phyloP scores from a whole-genome alignment of 2,113 vertebrate species.

The Candoia aspera region DNA sequence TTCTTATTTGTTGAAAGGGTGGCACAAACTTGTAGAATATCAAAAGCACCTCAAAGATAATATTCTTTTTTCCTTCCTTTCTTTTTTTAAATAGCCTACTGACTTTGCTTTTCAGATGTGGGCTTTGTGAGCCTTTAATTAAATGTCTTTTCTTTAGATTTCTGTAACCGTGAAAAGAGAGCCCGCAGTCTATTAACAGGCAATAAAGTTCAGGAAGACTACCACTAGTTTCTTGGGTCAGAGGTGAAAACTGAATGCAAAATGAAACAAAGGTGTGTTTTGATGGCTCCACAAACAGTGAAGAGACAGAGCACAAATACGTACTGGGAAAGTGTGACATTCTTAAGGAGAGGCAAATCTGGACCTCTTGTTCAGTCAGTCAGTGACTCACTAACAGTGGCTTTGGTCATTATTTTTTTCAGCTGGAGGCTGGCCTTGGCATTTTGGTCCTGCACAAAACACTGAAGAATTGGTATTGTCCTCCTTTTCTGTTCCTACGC shows the following conservation, averaged over 20 bases:
- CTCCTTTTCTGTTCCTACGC: not conserved
- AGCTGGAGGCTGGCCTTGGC: not conserved
- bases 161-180: constrained; percentile 82
- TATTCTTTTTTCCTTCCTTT: constrained; percentile 49
- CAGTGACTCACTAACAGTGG: constrained; percentile 37
- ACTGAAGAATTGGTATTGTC: not conserved
- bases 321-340: constrained; percentile 66
- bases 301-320: constrained; percentile 53
- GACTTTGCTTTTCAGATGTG: constrained; percentile 75
- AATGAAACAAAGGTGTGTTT: constrained; percentile 85
- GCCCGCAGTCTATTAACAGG: constrained; percentile 86
- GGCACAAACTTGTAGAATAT: constrained; percentile 68
- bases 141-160: constrained; percentile 76
- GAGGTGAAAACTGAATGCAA: constrained; percentile 82
- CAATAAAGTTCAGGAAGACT: constrained; percentile 88
- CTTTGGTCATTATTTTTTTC: constrained; percentile 36
- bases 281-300: constrained; percentile 75
- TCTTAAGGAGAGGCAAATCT: constrained; percentile 72
- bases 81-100: constrained; percentile 23
- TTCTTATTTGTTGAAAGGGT: constrained; percentile 65
- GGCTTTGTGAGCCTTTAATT: constrained; percentile 79
- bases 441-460: not conserved
- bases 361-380: constrained; percentile 24
- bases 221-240: constrained; percentile 85
- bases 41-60: constrained; percentile 73